Percentiles rank a stretch among this genome's conserved stretches.
Evolutionary conservation across 2,797 vertebrate species (phyloP).

Genomic region (Ispidina lecontei): DNA sequence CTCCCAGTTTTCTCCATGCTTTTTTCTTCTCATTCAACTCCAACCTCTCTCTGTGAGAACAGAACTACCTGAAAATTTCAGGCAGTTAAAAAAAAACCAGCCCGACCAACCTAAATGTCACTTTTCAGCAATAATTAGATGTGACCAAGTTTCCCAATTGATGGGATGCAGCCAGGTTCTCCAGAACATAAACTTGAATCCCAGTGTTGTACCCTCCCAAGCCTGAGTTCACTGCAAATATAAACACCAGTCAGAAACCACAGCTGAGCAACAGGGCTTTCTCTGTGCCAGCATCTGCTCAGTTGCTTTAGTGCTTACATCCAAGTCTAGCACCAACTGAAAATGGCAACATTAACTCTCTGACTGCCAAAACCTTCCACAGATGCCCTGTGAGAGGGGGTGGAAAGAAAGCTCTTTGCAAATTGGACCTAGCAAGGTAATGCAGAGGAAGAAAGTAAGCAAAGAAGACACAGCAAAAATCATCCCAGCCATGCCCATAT

Average conservation of each 20-base stretch:
- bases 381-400: not conserved
- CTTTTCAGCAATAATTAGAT: not conserved
- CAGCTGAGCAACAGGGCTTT: not conserved
- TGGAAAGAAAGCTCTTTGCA: not conserved
- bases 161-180: not conserved
- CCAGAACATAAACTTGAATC: not conserved
- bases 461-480: not conserved
- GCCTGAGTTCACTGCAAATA: not conserved
- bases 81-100: not conserved
- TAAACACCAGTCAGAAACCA: not conserved
- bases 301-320: not conserved
- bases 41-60: not conserved
- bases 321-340: not conserved
- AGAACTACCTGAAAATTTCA: not conserved
- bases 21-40: not conserved
- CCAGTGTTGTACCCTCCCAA: not conserved
- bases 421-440: not conserved
- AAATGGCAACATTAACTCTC: not conserved
- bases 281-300: conserved; percentile 8
- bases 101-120: rapidly evolving
- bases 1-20: not conserved
- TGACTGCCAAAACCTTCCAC: not conserved
- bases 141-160: not conserved
- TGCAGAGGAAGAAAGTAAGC: not conserved
- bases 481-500: not conserved